These are phyloP conservation scores for Rhogogaster chlorosoma DNA, from an alignment of 2,888 invertebrate species.

Conservation along the genomic window DNA sequence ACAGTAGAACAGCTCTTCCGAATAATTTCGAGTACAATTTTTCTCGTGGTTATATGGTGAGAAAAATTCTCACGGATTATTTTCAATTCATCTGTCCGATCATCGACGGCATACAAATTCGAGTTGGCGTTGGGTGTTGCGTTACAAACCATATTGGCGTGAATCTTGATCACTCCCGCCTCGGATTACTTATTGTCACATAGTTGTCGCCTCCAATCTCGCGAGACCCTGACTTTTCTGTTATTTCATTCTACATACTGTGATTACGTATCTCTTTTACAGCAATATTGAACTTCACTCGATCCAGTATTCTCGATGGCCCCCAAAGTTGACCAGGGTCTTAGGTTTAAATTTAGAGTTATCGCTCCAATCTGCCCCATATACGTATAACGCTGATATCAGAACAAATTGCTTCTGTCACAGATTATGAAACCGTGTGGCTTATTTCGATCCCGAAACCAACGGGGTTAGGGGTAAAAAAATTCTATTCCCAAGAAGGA, in stretches of 20 bases:
- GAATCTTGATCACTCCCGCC: constrained; percentile 8
- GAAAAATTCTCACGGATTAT: not conserved
- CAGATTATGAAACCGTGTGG: not conserved
- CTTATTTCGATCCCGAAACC: not conserved
- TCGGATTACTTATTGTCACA: constrained; percentile 45
- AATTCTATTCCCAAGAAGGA: not conserved
- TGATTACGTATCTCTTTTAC: not conserved
- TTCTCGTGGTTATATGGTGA: not conserved
- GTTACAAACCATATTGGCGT: constrained; percentile 17
- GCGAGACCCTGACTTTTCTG: constrained; percentile 8
- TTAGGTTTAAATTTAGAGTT: not conserved
- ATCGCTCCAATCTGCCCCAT: not conserved
- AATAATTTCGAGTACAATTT: not conserved
- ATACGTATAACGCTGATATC: not conserved
- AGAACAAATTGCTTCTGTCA: not conserved
- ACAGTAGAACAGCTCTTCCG: not conserved
- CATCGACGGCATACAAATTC: not conserved
- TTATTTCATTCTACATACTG: not conserved
- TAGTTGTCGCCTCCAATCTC: constrained; percentile 31
- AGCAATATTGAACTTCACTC: constrained; percentile 3
- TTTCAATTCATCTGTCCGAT: constrained; percentile 7
- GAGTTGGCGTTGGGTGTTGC: not conserved
- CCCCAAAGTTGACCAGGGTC: not conserved
- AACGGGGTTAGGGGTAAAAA: not conserved
- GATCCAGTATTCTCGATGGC: not conserved